A percentile compares a stretch with the other conserved stretches of the same genome.
Evolutionary conservation across 2,797 vertebrate genomes (phyloP).

Genomic region (Menidia menidia): DNA sequence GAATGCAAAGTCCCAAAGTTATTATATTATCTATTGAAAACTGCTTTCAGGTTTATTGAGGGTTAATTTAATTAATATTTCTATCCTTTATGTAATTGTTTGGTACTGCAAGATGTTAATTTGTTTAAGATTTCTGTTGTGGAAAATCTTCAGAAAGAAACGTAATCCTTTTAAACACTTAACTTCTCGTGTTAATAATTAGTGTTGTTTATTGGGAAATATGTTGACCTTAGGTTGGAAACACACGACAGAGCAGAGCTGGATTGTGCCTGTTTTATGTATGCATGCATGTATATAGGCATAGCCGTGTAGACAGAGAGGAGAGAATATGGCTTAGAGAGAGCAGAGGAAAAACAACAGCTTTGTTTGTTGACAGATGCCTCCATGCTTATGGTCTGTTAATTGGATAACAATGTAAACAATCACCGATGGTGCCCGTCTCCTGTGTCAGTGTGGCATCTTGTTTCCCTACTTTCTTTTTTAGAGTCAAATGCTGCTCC

Average conservation of each 20-base stretch:
- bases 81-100: constrained; percentile 35
- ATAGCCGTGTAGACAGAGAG: constrained; percentile 64
- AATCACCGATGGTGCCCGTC: constrained; percentile 94
- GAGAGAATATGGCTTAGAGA: constrained; percentile 79
- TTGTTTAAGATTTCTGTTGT: constrained; percentile 18
- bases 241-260: constrained; percentile 59
- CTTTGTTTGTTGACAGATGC: constrained; percentile 99
- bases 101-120: not conserved
- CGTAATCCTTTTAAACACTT: constrained; percentile 35
- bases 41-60: constrained; percentile 22
- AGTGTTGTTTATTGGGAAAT: constrained; percentile 46
- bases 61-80: constrained; percentile 50
- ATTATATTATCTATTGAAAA: constrained; percentile 51
- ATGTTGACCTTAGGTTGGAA: constrained; percentile 69
- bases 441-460: constrained; percentile 89
- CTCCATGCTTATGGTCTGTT: constrained; percentile 95
- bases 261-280: constrained; percentile 60
- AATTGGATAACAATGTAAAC: constrained; percentile 99
- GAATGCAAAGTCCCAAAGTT: constrained; percentile 39
- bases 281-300: constrained; percentile 59
- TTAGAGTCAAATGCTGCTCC: constrained; percentile 79
- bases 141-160: constrained; percentile 28
- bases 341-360: constrained; percentile 96
- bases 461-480: constrained; percentile 84
- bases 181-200: constrained; percentile 34